These are phyloP conservation scores for Drosophila eugracilis DNA, from an alignment of 1,140 invertebrate genomes.

Conservation along the genomic window DNA sequence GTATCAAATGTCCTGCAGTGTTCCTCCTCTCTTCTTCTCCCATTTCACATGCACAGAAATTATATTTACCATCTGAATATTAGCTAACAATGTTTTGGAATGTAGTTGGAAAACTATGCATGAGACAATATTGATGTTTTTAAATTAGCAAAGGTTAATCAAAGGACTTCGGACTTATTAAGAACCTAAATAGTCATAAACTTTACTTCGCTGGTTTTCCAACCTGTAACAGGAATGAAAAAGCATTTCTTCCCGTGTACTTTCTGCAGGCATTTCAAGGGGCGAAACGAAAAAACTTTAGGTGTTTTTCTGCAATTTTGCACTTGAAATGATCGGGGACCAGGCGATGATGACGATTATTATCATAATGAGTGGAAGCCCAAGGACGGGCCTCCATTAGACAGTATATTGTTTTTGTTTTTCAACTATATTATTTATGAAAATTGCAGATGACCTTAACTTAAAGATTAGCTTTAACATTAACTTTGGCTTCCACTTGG, in stretches of 20 bases:
- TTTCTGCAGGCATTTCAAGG: constrained; percentile 15
- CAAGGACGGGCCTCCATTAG: constrained; percentile 31
- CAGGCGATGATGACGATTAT: constrained; percentile 4
- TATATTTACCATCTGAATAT: not conserved
- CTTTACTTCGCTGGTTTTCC: no score
- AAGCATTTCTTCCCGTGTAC: not conserved
- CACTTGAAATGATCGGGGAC: constrained; percentile 55
- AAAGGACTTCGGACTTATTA: no score
- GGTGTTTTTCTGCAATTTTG: constrained; percentile 42
- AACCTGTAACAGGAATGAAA: no score
- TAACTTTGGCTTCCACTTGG: constrained; percentile 17
- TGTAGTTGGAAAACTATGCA: no score
- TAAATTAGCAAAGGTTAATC: no score
- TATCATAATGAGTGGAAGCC: not conserved
- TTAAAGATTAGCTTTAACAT: constrained; percentile 22
- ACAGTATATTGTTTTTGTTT: constrained; percentile 54
- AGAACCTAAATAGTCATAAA: no score
- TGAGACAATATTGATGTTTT: no score
- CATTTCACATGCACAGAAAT: not conserved
- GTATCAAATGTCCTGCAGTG: no score
- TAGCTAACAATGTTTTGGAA: no score
- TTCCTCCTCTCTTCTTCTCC: no score
- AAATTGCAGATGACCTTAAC: constrained; percentile 47
- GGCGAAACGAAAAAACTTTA: constrained; percentile 7
- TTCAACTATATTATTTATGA: constrained; percentile 74